phyloP scores from a whole-genome alignment of 2,113 vertebrate species.

The Murina feae region DNA sequence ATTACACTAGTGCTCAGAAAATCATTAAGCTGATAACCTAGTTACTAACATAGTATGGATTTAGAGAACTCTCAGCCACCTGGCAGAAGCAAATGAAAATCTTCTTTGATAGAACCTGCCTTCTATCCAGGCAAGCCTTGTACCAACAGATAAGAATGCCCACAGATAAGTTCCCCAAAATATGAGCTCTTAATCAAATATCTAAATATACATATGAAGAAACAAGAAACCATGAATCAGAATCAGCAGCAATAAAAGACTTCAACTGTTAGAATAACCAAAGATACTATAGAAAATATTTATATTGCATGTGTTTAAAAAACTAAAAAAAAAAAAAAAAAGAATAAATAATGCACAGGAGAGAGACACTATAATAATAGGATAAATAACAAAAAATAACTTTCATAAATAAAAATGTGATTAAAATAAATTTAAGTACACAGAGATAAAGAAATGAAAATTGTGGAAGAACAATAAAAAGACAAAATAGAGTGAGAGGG shows the following conservation, averaged over 20 bases:
- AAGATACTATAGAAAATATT: background rate
- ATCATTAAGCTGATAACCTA: background rate
- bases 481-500: background rate
- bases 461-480: background rate
- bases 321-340: background rate
- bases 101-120: background rate
- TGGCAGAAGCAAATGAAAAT: background rate
- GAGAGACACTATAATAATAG: background rate
- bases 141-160: background rate
- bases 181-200: background rate
- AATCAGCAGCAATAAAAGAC: background rate
- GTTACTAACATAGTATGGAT: background rate
- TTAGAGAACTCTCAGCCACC: background rate
- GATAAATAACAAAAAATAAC: background rate
- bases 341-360: background rate
- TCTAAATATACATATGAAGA: background rate
- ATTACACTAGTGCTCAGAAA: background rate
- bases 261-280: background rate
- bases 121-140: background rate
- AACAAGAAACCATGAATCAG: background rate
- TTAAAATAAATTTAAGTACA: background rate
- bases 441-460: background rate
- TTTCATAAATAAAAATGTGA: conserved; percentile 8
- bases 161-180: background rate
- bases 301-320: background rate